Conservation (phyloP, 1,140 invertebrate species). For the Venustaconcha ellipsiformis region DNA sequence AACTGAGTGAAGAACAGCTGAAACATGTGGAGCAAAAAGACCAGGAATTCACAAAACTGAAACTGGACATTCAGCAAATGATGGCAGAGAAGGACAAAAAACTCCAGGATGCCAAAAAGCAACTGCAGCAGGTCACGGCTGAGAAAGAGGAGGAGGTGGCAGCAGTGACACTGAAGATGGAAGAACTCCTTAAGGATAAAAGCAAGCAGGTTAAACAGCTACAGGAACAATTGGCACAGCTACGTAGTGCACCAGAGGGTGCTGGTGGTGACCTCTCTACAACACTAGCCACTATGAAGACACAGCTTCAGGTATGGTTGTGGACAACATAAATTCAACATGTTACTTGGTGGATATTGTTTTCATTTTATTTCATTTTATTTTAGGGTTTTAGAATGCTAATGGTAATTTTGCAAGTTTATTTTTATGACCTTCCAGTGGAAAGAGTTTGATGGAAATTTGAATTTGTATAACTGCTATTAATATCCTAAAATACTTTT, state of each 20-base stretch:
- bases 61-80: conserved; percentile 43
- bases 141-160: conserved; percentile 27
- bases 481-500: too few species aligned
- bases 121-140: conserved; percentile 23
- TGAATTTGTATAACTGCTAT: too few species aligned
- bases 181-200: conserved; percentile 8
- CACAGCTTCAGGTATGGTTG: conserved; percentile 14
- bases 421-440: too few species aligned
- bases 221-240: conserved; percentile 6
- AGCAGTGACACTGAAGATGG: conserved; percentile 15
- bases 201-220: conserved; percentile 7
- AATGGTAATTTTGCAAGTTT: too few species aligned
- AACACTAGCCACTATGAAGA: conserved; percentile 2
- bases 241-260: not conserved
- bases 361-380: too few species aligned
- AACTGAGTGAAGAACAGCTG: conserved; percentile 44
- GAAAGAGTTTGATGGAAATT: too few species aligned
- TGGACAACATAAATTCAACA: too few species aligned
- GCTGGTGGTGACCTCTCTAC: conserved; percentile 18
- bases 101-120: conserved; percentile 34
- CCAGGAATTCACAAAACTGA: conserved; percentile 40
- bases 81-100: conserved; percentile 38
- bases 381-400: too few species aligned
- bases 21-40: conserved; percentile 42
- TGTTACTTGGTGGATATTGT: too few species aligned